Base-by-base conservation (phyloP, 2,888 invertebrate species). In the Altica lythri region DNA sequence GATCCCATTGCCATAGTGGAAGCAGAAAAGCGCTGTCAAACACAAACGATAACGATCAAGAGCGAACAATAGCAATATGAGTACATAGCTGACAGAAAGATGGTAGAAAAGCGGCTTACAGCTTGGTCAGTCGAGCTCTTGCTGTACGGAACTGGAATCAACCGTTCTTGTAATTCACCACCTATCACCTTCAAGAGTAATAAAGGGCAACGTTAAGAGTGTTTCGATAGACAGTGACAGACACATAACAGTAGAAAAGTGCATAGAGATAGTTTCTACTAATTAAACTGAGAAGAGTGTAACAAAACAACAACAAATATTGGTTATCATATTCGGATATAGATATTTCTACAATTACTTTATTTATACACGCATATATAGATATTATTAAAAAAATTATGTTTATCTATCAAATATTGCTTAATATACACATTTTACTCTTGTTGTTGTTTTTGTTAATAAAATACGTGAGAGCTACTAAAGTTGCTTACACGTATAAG, bases 91-190 rank as follows among this genome's bases (percentile, higher is more conserved):
- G 75, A 78, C 77, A 78, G 78, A 77, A 76, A 77, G 77, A 77
- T 77, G 76, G 77, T 78, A 78, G 79, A 82, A 83, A 67, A 84
- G 84, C 83, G 82, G 89, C 96, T 96, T 96, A 96, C 96, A 93
- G 95, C 95, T 92, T 96, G 96, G 88, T 96, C 96, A 85, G 95
- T 96, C 83, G 95, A 94, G 83, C 93, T 95, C 92, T 95, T 95
- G 94, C 95, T 95, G 91, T 95, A 95, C 83, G 95, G 96, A 83
- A 96, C 95, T 83, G 96, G 95, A 83, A 96, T 95, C 90, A 96
- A 92, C 85, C 95, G 93, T 86, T 95, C 95, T 89, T 95, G 94
- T 86, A 94, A 94, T 87, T 95, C 95, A 85, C 96, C 96, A 90
- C 95, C 95, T 92, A 96, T 96, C 89, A 96, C 95, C 96, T 96